phyloP scores from a whole-genome alignment of 2,113 vertebrate genomes.

The Rallus limicola region DNA sequence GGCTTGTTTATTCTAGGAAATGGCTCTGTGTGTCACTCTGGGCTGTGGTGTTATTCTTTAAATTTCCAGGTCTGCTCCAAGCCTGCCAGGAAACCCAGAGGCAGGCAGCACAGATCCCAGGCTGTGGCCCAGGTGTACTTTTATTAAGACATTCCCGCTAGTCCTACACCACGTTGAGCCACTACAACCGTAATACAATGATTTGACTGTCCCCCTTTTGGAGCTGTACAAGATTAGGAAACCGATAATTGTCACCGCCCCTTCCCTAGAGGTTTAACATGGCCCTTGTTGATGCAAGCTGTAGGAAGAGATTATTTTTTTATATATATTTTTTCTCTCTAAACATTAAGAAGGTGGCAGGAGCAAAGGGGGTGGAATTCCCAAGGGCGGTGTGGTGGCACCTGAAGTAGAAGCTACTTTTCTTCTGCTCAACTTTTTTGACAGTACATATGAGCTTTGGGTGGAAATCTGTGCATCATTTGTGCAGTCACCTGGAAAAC shows the following conservation, averaged over 20 bases:
- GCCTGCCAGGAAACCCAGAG: background rate
- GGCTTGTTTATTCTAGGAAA: background rate
- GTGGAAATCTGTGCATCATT: background rate
- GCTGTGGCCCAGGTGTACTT: background rate
- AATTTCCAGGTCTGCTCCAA: background rate
- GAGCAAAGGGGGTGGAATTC: background rate
- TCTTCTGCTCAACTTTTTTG: background rate
- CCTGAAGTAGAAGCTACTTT: background rate
- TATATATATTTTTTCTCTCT: background rate
- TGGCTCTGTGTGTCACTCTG: background rate
- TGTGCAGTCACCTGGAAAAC: background rate
- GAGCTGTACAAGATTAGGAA: background rate
- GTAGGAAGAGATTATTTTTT: background rate
- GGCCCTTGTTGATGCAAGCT: background rate
- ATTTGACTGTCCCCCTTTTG: background rate
- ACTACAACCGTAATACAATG: background rate
- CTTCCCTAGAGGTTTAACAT: background rate
- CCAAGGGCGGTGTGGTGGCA: fast-evolving
- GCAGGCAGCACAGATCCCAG: background rate
- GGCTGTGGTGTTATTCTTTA: background rate
- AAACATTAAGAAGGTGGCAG: background rate
- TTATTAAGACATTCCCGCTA: background rate
- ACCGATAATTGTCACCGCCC: fast-evolving
- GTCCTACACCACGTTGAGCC: background rate
- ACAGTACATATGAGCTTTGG: background rate